Base-by-base conservation (phyloP, 2,888 invertebrate genomes). In the Acrobasis repandana region DNA sequence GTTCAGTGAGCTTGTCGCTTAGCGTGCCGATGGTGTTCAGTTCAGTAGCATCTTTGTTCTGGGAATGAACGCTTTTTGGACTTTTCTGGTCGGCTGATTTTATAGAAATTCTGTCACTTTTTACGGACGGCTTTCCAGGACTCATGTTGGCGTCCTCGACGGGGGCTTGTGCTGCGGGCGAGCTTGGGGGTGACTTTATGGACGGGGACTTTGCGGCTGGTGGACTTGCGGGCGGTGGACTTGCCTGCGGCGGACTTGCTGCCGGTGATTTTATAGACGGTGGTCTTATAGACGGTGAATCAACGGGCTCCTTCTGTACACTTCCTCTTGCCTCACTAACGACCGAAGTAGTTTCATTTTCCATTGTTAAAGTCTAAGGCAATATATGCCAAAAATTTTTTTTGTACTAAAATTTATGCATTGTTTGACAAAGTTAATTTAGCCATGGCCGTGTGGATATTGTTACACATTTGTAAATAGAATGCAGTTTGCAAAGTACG, bases 21-120 rank as follows among this genome's bases (percentile, higher is more conserved):
- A 47, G 58, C 9, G 66, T 33, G 43, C 69, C 71, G 28, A 75
- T 65, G 46, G 76, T 75, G n/a, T 38, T 38, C 14, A 54, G 10
- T 18, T 36, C 54, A 2, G 10, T 14, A 6, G 43, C 43, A n/a
- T 43, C 43, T 43, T 43, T 43, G 43, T 43, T 43, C n/a, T n/a
- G 14, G 43, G 43, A 43, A n/a, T 43, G 43, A n/a, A 63, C 60
- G 61, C 68, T 73, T 61, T 62, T 65, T 50, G 59, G 58, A 8
- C 63, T 67, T 59, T 62, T 69, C 48, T 47, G 62, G 58, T 67
- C 60, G 60, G 50, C 9, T 6, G 61, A 61, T 65, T 54, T 56
- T 14, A 60, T 34, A 14, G 60, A 62, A 0, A 56, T 43, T 56
- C 18, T 58, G 33, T 62, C 54, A 43, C 62, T 64, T 18, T 56